Percentiles rank a stretch among this genome's conserved stretches.
phyloP scores from a whole-genome alignment of 2,797 vertebrate species.

The Coracias cyanogaster region DNA sequence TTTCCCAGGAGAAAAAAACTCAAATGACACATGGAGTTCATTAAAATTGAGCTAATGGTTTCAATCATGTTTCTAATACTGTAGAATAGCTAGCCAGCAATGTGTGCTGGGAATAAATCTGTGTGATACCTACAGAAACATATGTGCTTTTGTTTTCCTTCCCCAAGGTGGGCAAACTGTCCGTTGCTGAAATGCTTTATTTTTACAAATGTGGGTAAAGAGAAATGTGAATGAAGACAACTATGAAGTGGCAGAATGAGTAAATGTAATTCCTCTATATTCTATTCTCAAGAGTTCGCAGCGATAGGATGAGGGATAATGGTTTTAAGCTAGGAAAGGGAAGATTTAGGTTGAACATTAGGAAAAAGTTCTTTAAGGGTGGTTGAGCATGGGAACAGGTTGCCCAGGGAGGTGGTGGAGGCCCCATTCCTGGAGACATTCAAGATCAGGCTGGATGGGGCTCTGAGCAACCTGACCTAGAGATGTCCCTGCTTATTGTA shows the following conservation, averaged over 20 bases:
- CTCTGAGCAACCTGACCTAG: too few relatives aligned
- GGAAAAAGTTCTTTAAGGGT: too few relatives aligned
- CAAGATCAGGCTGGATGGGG: too few relatives aligned
- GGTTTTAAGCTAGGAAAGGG: too few relatives aligned
- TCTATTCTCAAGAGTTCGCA: too few relatives aligned
- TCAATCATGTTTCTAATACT: constrained; percentile 71
- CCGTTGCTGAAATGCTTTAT: constrained; percentile 8
- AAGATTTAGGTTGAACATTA: too few relatives aligned
- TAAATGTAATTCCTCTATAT: neutral
- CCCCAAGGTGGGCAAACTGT: neutral
- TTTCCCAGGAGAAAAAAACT: constrained; percentile 4
- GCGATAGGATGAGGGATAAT: too few relatives aligned
- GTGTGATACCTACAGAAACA: neutral
- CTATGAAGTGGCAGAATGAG: neutral
- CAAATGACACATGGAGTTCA: constrained; percentile 69
- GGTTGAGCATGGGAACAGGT: too few relatives aligned
- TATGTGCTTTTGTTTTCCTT: neutral
- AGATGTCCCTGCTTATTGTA: too few relatives aligned
- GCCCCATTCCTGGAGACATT: too few relatives aligned
- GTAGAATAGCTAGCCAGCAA: constrained; percentile 21
- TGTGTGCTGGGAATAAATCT: neutral
- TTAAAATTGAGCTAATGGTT: constrained; percentile 75
- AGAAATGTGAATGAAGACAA: neutral
- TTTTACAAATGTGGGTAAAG: neutral
- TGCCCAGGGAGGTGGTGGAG: too few relatives aligned